Evolutionary conservation across 2,113 vertebrate species (phyloP).

Genomic region (Illadopsis cleaveri): DNA sequence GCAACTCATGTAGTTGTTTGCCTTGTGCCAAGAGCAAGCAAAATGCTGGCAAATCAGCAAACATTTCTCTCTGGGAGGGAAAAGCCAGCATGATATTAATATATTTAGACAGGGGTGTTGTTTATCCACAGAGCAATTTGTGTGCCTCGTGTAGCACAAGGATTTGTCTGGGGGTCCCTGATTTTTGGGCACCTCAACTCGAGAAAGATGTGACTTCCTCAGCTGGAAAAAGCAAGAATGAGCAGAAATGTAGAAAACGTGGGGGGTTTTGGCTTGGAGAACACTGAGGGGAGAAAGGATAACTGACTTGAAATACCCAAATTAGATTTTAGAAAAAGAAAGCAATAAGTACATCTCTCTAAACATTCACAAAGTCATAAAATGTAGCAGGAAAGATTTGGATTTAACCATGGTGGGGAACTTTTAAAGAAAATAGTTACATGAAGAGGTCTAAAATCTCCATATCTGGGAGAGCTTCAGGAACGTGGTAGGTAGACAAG

Average conservation of each 20-base stretch:
- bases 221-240: not conserved
- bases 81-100: not conserved
- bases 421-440: not conserved
- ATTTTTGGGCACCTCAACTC: not conserved
- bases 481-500: not conserved
- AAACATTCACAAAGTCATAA: not conserved
- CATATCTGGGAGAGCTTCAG: not conserved
- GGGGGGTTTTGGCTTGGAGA: not conserved
- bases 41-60: constrained; percentile 21
- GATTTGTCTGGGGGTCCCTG: not conserved
- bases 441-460: not conserved
- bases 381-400: not conserved
- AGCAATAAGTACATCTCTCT: not conserved
- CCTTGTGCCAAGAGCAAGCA: not conserved
- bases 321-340: not conserved
- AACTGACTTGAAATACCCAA: not conserved
- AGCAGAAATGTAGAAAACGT: not conserved
- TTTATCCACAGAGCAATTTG: not conserved
- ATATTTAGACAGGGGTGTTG: not conserved
- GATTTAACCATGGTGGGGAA: not conserved
- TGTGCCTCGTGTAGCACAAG: not conserved
- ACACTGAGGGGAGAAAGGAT: not conserved
- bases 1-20: not conserved
- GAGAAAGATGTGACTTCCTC: not conserved
- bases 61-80: not conserved